Evolutionary conservation across 2,113 vertebrate genomes (phyloP).

Genomic region (Epinephelus moara): DNA sequence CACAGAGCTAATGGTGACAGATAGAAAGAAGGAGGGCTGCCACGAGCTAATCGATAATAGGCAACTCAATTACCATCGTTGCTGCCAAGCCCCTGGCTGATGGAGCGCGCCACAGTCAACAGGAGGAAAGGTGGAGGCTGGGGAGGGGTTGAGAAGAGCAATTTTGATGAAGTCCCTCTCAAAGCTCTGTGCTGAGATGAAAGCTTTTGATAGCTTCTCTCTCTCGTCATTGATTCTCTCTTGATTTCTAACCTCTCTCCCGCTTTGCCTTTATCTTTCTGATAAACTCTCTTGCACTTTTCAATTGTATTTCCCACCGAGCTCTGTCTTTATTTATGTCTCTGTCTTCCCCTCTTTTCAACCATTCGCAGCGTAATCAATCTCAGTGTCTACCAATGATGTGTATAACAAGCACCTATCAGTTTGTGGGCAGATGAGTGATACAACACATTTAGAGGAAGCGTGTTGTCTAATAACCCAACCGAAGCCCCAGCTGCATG

Average conservation of each 20-base stretch:
- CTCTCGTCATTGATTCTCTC: conserved; percentile 67
- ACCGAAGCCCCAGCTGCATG: conserved; percentile 6
- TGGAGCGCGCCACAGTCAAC: conserved; percentile 65
- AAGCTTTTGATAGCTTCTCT: conserved; percentile 70
- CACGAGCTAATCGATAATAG: conserved; percentile 74
- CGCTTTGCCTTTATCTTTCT: conserved; percentile 35
- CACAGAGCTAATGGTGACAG: conserved; percentile 56
- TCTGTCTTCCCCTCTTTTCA: conserved; percentile 45
- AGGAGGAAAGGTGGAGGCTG: conserved; percentile 15
- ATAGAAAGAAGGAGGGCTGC: conserved; percentile 63
- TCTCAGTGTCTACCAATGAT: conserved; percentile 41
- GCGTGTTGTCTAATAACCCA: conserved; percentile 32
- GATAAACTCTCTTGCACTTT: conserved; percentile 59
- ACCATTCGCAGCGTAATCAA: conserved; percentile 44
- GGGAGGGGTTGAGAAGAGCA: conserved; percentile 35
- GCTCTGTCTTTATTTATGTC: conserved; percentile 63
- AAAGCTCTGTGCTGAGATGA: conserved; percentile 68
- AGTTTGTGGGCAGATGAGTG: conserved; percentile 54
- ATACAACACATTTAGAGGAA: conserved; percentile 39
- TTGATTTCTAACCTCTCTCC: conserved; percentile 46
- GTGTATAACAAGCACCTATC: conserved; percentile 61
- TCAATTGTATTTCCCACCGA: conserved; percentile 42
- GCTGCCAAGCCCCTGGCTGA: conserved; percentile 60
- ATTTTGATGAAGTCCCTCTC: conserved; percentile 80
- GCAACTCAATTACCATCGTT: conserved; percentile 72